Percentiles rank a stretch among this genome's conserved stretches.
These are phyloP conservation scores for Bovichtus diacanthus DNA, from an alignment of 2,797 vertebrate species.

Conservation along the genomic window DNA sequence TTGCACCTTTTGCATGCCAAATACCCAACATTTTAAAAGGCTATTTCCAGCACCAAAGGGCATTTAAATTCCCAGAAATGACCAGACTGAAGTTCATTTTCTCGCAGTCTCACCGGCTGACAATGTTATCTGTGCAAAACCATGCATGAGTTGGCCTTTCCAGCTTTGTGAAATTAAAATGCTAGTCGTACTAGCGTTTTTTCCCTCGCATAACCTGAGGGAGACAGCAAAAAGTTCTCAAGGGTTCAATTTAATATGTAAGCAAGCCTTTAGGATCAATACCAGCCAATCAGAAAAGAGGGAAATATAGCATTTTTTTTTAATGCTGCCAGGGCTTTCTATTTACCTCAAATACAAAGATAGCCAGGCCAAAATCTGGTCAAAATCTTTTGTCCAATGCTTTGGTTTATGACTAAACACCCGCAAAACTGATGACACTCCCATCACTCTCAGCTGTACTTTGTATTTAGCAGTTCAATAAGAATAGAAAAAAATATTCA, in stretches of 20 bases:
- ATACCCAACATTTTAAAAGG: neutral
- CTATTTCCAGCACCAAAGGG: constrained; percentile 4
- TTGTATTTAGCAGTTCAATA: too few species aligned
- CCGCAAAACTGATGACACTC: too few species aligned
- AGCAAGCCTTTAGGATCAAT: neutral
- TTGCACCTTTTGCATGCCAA: neutral
- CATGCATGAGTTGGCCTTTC: constrained; percentile 7
- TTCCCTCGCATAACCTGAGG: constrained; percentile 8
- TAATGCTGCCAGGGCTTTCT: neutral
- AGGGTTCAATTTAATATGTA: neutral
- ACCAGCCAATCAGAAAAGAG: neutral
- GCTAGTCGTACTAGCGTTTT: neutral
- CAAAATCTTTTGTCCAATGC: too few species aligned
- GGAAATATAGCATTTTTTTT: neutral
- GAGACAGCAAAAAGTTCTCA: constrained; percentile 7
- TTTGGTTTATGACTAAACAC: too few species aligned
- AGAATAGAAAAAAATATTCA: too few species aligned
- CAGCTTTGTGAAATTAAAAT: constrained; percentile 24
- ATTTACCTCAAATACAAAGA: neutral
- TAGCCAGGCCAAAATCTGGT: neutral
- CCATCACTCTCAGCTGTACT: too few species aligned
- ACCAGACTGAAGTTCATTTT: constrained; percentile 1
- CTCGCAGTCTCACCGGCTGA: constrained; percentile 1
- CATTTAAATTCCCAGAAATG: constrained; percentile 2
- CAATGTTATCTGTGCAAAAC: constrained; percentile 22